Conservation (phyloP, 2,797 vertebrate genomes). For the Ispidina picta region DNA sequence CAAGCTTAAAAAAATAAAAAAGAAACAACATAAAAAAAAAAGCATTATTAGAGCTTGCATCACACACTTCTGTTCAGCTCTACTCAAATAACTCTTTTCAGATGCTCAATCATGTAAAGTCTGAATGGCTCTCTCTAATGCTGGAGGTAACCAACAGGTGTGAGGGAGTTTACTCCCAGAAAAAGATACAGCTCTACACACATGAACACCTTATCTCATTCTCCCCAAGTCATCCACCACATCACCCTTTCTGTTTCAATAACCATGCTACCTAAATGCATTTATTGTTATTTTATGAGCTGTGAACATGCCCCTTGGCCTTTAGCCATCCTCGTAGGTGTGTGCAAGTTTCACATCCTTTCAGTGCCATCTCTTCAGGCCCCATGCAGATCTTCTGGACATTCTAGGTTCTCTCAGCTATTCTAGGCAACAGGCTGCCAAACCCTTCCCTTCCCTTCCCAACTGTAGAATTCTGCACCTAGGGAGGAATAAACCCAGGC, state of each 20-base stretch:
- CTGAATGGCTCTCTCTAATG: not conserved
- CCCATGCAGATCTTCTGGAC: not conserved
- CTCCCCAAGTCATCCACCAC: not conserved
- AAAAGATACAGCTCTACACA: accelerated
- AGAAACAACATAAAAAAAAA: not conserved
- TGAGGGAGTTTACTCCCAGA: not conserved
- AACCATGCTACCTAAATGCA: not conserved
- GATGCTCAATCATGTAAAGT: not conserved
- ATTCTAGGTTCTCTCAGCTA: not conserved
- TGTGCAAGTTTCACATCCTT: not conserved
- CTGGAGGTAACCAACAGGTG: not conserved
- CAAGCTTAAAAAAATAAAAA: conserved; percentile 79
- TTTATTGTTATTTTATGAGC: not conserved
- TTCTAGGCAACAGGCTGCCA: not conserved
- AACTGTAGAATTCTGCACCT: too few species aligned
- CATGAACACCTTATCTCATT: not conserved
- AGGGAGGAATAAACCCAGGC: too few species aligned
- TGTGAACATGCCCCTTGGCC: not conserved
- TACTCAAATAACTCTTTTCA: not conserved
- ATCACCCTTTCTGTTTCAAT: not conserved
- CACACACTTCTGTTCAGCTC: not conserved
- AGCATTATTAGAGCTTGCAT: not conserved
- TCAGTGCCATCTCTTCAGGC: not conserved
- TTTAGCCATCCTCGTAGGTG: not conserved
- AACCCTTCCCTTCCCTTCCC: not conserved